Evolutionary conservation across 2,888 invertebrate species (phyloP), one percentile per base, ranked within the genome.

Genomic region (Lagria hirta): DNA sequence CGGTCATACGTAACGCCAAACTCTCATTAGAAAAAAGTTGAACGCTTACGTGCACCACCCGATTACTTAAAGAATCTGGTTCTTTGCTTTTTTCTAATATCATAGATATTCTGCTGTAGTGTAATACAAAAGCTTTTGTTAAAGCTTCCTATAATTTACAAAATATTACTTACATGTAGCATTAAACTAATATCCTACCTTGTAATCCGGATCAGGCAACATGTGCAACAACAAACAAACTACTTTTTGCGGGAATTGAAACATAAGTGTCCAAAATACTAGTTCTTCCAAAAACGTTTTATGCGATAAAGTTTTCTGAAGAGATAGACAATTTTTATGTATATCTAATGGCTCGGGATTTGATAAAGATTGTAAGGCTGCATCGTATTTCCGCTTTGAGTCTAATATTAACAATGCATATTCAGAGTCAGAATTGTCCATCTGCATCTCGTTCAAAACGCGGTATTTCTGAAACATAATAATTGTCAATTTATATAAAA

Each of bases 191-290:
- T 3, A 12, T 26, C 16, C 11, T 11, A 88, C 89, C 80, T 97
- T 97, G 68, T 96, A 97, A 62, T 88, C 86, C 52, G 89, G 88
- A 74, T 96, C 94, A 2, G 96, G 96, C 61, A 98, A 75, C 86
- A 98, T 89, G 68, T 95, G 94, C 36, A 98, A 80, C 48, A 98
- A 74, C 54, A 97, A 82, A 65, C 96, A 97, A 35, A 97, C 96
- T 41, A 98, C 81, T 68, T 93, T 94, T 74, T 97, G 95, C 1
- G 97, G 97, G 74, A 97, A 98, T 72, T 97, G 95, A 71, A 89
- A 94, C 68, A 91, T 91, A 48, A 97, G 93, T 12, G 93, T 94
- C 97, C 98, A 98, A 75, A 98, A 97, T 57, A 97, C 90, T 54
- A 98, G 80, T 75, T 98, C 98, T 70, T 97, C 96, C 11, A 95